Evolutionary conservation across 2,888 invertebrate species (phyloP), one percentile per base, ranked within the genome.

Genomic region (Argynnis bischoffii): DNA sequence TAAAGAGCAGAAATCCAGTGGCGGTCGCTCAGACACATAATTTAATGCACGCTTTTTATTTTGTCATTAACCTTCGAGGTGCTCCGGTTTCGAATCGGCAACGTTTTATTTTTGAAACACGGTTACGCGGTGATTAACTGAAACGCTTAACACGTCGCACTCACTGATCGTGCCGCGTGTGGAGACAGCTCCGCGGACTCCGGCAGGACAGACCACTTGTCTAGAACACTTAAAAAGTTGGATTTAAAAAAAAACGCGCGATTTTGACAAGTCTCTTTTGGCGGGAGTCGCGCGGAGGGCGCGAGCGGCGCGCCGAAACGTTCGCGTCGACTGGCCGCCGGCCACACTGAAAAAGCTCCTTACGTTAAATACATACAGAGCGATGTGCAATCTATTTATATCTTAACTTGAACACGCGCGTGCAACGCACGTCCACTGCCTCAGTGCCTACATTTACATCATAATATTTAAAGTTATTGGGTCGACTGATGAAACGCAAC

Each of bases 61-160:
- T 88, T 89, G 89, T 90, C 89, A 90, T 90, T 90, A 90, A 90
- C 90, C 91, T 91, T 90, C 90, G 86, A 80, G 85, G 86, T 89
- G 90, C 90, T 90, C 90, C 88, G 89, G 87, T 88, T 90, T 86
- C 86, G 86, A 86, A 89, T 88, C 87, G 85, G 86, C 87, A 86
- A 87, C 88, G 89, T 85, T 89, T 90, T 91, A 90, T 91, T 91
- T 90, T 89, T 85, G 89, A 88, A 89, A 87, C 89, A 83, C 88
- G 88, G 86, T 87, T 87, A 89, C 87, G 86, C 81, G 83, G 79
- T 81, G 83, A 85, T 85, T 81, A 81, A 74, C 74, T 74, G 76
- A 72, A 76, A 75, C 81, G 81, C 77, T 79, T 77, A 79, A 81
- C 82, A 76, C 81, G 81, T 78, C 70, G 71, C 70, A 77, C 79